Evolutionary conservation across 2,797 vertebrate genomes (phyloP), one percentile per base, ranked within the genome.

Genomic region (Microchirus variegatus): DNA sequence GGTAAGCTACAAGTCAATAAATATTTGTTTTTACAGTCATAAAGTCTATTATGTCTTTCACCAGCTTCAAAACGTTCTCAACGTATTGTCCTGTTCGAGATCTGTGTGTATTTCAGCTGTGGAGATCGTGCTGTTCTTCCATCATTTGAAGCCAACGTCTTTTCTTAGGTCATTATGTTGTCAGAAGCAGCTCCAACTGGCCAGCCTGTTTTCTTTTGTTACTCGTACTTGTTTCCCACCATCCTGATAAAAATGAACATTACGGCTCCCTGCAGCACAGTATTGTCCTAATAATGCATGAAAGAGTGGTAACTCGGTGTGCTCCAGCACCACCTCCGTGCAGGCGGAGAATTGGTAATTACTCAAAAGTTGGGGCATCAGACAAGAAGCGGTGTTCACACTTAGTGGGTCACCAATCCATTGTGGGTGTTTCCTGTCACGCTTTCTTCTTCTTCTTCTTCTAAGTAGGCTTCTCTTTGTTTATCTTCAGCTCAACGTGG

Each of bases 401-500:
- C 31, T 6, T 6, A 31, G 31, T 6, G 31, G 31, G 31, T 6
- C 31, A 31, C 31, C 31, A 6, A 7, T 31, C 31, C 4, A 31
- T 31, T 31, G 31, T 31, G 7, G 31, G 31, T 31, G 7, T 31
- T 5, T 31, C 31, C 31, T 31, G 31, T 31, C 31, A 31, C 4
- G 5, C 31, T 31, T 8, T 31, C 31, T 31, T 8, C 12, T 8
- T 31, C 31, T 31, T 8, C 12, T 3, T 22, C 48, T 36, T 53
- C 0, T 61, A 5, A 57, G 15, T 16, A 31, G 7, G 7, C 0
- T 42, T 3, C 66, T 12, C 22, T 53, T 45, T 43, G 38, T 54
- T 22, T 66, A 2, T 57, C 16, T 38, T n/a, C 54, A 99, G 98
- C 95, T 99, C 81, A 99, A 97, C 0, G 96, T 97, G 71, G 97